Conservation (phyloP, 2,113 vertebrate species). For the Tyto alba region DNA sequence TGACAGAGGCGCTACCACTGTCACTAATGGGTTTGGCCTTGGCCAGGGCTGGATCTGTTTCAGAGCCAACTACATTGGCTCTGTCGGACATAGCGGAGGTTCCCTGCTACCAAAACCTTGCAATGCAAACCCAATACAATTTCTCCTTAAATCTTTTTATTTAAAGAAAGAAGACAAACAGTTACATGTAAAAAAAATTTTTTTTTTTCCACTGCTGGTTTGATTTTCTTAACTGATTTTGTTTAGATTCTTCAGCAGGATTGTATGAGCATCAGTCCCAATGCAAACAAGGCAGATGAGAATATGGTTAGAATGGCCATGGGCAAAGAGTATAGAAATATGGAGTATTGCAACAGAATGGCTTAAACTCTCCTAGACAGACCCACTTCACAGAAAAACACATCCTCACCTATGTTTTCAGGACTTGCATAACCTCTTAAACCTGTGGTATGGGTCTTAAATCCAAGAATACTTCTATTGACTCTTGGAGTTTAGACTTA, state of each 20-base stretch:
- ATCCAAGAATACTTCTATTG: neutral
- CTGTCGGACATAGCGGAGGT: fast-evolving
- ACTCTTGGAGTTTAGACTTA: neutral
- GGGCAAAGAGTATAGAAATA: neutral
- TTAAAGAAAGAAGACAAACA: neutral
- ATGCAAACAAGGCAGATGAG: neutral
- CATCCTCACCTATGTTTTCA: neutral
- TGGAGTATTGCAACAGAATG: neutral
- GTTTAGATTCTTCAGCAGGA: neutral
- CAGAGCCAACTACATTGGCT: fast-evolving
- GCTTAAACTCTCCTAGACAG: neutral
- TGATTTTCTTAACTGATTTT: neutral
- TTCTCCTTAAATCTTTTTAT: neutral
- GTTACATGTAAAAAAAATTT: neutral
- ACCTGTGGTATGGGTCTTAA: neutral
- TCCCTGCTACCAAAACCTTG: neutral
- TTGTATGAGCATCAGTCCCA: neutral
- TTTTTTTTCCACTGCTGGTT: neutral
- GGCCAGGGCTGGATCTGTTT: fast-evolving
- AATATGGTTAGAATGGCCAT: neutral
- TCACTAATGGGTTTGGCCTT: fast-evolving
- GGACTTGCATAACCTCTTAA: neutral
- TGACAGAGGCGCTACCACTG: fast-evolving
- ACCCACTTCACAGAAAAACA: neutral
- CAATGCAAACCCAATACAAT: neutral